Evolutionary conservation across 2,113 vertebrate genomes (phyloP), one percentile per base, ranked within the genome.

Genomic region (Danionella cerebrum): DNA sequence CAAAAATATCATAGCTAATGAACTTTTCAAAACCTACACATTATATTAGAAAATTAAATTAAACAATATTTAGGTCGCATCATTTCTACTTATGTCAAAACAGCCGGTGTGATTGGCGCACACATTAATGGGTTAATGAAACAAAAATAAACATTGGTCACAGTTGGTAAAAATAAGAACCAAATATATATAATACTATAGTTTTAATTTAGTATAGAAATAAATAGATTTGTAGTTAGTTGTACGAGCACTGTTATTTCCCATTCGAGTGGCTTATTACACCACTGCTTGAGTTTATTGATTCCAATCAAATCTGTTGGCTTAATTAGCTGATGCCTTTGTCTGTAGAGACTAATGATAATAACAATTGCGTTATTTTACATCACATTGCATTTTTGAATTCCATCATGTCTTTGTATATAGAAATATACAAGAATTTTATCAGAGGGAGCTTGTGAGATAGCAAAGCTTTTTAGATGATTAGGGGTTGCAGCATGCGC

Each of bases 371-470:
- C 41, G 67, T 73, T 73, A 65, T 67, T 48, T 64, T 5, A 50
- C 16, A 71, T 76, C 42, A n/a, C 0, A 10, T 78, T 73, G 48
- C 6, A 5, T 76, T 76, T 68, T 65, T 67, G 76, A 76, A 78
- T 76, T 72, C 67, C 76, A 76, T 19, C 18, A 19, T 21, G 18
- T 3, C n/a, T 18, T 69, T 76, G 42, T 74, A 29, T 36, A 67
- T 45, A 3, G 16, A 31, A 21, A 21, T 31, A 22, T 14, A 4
- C 12, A 22, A 29, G 19, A 19, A 51, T 65, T 65, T 41, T 65
- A 33, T 65, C 36, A 11, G 21, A 33, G 51, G 11, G 41, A 51
- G 38, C 22, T 63, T 62, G 33, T 65, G 22, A 42, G 45, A 55
- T 31, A 27, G 21, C 39, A 45, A 67, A 52, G 27, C 52, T 67